Conservation (phyloP, 2,888 invertebrate genomes). For the Neoaliturus tenellus region DNA sequence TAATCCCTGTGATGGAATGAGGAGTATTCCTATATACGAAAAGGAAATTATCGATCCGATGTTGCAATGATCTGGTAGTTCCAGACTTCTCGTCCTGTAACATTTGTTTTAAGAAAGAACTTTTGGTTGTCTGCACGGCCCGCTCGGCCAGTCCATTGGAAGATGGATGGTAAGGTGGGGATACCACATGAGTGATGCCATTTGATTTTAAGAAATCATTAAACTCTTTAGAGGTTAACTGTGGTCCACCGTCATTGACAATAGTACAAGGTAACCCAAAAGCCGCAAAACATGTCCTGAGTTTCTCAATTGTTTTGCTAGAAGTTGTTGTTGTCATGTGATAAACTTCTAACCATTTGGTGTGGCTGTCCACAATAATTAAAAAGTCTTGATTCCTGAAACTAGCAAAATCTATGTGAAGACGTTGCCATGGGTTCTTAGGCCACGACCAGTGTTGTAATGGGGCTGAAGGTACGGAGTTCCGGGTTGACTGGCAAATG, state of each 20-base stretch:
- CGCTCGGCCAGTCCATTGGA: slow-evolving; percentile 64
- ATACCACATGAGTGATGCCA: background rate
- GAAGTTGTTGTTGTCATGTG: slow-evolving; percentile 1
- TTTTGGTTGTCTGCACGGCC: slow-evolving; percentile 65
- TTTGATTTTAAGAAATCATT: slow-evolving; percentile 43
- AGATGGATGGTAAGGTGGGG: slow-evolving; percentile 29
- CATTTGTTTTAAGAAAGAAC: slow-evolving; percentile 58
- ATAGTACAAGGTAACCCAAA: slow-evolving; percentile 14
- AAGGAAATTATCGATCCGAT: slow-evolving; percentile 61
- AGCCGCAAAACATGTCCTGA: slow-evolving; percentile 17
- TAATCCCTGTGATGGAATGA: slow-evolving; percentile 66
- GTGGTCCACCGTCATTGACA: slow-evolving; percentile 36
- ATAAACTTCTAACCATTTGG: slow-evolving; percentile 59
- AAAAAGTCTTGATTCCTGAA: slow-evolving; percentile 48
- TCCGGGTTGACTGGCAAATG: slow-evolving; percentile 60
- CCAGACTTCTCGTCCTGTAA: slow-evolving; percentile 25
- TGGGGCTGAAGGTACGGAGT: slow-evolving; percentile 59
- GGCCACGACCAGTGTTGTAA: slow-evolving; percentile 57
- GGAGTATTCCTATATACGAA: slow-evolving; percentile 64
- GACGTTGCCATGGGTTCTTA: slow-evolving; percentile 42
- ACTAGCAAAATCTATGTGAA: slow-evolving; percentile 21
- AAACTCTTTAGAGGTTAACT: slow-evolving; percentile 41
- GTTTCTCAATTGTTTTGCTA: slow-evolving; percentile 17
- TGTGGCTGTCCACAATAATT: slow-evolving; percentile 52
- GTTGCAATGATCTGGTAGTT: slow-evolving; percentile 53